These are phyloP conservation scores for Oligia latruncula DNA, from an alignment of 2,888 invertebrate species.

Conservation along the genomic window DNA sequence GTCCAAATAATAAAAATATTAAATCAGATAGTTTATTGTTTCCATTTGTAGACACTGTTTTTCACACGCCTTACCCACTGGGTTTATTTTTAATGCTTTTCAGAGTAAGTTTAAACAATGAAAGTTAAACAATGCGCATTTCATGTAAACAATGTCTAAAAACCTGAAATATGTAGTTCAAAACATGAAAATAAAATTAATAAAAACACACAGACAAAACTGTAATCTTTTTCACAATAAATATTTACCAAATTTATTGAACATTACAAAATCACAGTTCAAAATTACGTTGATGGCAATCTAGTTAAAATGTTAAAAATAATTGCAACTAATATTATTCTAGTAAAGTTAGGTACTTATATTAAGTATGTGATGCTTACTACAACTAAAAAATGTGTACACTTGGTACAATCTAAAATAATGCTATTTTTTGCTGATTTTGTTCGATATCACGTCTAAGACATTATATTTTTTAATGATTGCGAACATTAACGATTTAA, in stretches of 20 bases:
- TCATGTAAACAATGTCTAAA: constrained; percentile 46
- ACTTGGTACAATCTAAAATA: constrained; percentile 61
- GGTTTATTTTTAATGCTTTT: neutral
- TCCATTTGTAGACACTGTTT: constrained; percentile 50
- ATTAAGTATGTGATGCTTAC: constrained; percentile 80
- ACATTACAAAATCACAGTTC: constrained; percentile 89
- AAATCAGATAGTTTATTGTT: constrained; percentile 19
- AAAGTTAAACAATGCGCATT: neutral
- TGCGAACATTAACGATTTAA: constrained; percentile 58
- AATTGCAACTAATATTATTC: constrained; percentile 73
- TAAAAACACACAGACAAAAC: constrained; percentile 75
- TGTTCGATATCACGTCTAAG: constrained; percentile 50
- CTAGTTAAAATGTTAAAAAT: constrained; percentile 72
- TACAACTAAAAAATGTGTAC: constrained; percentile 60
- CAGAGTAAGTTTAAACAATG: neutral
- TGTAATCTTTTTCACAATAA: constrained; percentile 60
- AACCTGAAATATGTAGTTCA: constrained; percentile 32
- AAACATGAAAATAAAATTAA: constrained; percentile 56
- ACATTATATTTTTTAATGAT: constrained; percentile 20
- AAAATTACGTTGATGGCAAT: constrained; percentile 88
- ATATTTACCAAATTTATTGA: constrained; percentile 77
- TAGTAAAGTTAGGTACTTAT: constrained; percentile 79
- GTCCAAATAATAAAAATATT: constrained; percentile 55
- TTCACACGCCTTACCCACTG: neutral
- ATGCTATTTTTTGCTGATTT: constrained; percentile 39